Evolutionary conservation across 2,113 vertebrate species (phyloP).

Genomic region (Rhineura floridana): DNA sequence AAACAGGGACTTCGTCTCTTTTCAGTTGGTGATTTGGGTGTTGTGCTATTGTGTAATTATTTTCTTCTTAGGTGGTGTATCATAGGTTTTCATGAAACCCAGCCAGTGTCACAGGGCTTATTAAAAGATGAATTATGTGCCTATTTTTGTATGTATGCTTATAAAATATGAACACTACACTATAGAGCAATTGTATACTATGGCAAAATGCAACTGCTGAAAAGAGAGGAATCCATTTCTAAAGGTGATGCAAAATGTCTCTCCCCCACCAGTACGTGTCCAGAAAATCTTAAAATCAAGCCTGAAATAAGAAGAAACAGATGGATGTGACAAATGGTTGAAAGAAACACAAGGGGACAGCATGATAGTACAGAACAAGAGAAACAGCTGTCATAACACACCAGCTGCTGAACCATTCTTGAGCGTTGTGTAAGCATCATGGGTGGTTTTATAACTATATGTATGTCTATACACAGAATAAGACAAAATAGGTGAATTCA

Average conservation of each 20-base stretch:
- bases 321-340: conserved; percentile 39
- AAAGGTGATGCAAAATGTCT: background rate
- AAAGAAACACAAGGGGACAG: conserved; percentile 29
- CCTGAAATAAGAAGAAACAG: conserved; percentile 32
- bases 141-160: background rate
- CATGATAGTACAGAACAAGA: conserved; percentile 31
- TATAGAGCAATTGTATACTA: background rate
- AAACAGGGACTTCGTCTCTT: background rate
- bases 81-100: background rate
- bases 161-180: background rate
- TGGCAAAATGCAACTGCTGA: background rate
- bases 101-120: background rate
- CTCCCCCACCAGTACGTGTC: background rate
- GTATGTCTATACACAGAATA: background rate
- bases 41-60: background rate
- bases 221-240: background rate
- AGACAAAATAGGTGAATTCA: background rate
- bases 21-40: background rate
- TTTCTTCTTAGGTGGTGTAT: background rate
- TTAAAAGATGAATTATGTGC: background rate
- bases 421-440: conserved; percentile 24
- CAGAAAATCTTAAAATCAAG: conserved; percentile 23
- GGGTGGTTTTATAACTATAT: background rate
- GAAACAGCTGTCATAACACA: conserved; percentile 33
- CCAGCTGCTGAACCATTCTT: conserved; percentile 28